Evolutionary conservation across 2,888 invertebrate species (phyloP).

Genomic region (Ochropacha duplaris): DNA sequence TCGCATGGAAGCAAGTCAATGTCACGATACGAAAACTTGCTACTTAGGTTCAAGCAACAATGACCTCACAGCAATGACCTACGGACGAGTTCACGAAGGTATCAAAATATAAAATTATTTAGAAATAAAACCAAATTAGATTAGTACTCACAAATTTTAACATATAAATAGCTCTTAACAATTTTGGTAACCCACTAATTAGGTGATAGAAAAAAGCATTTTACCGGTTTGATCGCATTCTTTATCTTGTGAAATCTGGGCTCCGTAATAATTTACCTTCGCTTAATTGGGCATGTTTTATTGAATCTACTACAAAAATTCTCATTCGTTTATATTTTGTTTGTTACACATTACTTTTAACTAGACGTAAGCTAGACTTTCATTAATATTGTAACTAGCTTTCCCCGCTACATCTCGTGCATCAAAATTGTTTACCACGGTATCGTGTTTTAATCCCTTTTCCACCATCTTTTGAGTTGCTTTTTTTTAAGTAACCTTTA

Average conservation of each 20-base stretch:
- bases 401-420: too few species aligned
- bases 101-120: background rate
- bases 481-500: too few species aligned
- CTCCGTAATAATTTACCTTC: background rate
- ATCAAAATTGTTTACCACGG: too few species aligned
- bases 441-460: too few species aligned
- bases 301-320: background rate
- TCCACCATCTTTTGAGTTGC: too few species aligned
- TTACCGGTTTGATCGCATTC: background rate
- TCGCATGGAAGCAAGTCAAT: conserved; percentile 38
- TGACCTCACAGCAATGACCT: conserved; percentile 36
- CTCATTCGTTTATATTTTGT: too few species aligned
- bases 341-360: too few species aligned
- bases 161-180: background rate
- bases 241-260: background rate
- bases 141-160: background rate
- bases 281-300: background rate
- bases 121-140: background rate
- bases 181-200: background rate
- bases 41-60: conserved; percentile 25
- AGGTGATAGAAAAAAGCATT: background rate
- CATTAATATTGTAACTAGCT: too few species aligned
- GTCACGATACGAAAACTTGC: conserved; percentile 34
- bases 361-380: too few species aligned
- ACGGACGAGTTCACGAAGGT: conserved; percentile 16